Percentiles rank a stretch among this genome's conserved stretches.
Conservation (phyloP, 2,888 invertebrate genomes). For the Amiota mariae region DNA sequence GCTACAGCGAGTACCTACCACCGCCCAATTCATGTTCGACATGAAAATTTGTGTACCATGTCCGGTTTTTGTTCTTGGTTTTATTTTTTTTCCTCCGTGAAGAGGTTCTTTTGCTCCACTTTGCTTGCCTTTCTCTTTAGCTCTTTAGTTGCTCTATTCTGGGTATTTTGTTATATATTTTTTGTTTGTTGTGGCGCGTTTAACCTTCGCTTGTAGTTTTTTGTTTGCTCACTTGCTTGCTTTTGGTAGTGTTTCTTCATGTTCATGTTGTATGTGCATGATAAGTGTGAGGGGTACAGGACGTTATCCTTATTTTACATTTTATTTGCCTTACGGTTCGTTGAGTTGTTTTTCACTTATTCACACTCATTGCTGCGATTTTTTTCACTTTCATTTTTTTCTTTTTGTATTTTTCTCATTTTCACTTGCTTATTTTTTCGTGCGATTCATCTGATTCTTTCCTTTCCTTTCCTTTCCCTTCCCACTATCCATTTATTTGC, state of each 20-base stretch:
- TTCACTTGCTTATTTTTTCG: constrained; percentile 9
- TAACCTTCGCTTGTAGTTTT: constrained; percentile 32
- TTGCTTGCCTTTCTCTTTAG: not conserved
- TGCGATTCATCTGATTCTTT: too few relatives aligned
- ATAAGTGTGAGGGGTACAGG: not conserved
- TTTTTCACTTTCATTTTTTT: not conserved
- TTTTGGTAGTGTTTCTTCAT: not conserved
- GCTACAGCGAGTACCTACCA: not conserved
- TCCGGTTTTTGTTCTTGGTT: constrained; percentile 33
- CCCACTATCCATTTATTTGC: not conserved
- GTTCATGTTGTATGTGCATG: not conserved
- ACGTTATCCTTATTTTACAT: constrained; percentile 28
- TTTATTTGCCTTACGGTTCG: constrained; percentile 49
- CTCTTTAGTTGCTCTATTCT: not conserved
- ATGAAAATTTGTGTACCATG: constrained; percentile 59
- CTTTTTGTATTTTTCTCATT: constrained; percentile 12
- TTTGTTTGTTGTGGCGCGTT: constrained; percentile 30
- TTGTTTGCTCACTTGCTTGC: constrained; percentile 31
- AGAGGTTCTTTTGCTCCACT: not conserved
- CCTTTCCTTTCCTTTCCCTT: too few relatives aligned
- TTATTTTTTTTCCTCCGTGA: not conserved
- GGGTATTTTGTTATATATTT: constrained; percentile 21
- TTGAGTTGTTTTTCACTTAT: constrained; percentile 36
- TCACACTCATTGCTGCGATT: constrained; percentile 13
- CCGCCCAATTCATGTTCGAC: constrained; percentile 59